phyloP scores from a whole-genome alignment of 2,888 invertebrate species.

The Artemia sinica region DNA sequence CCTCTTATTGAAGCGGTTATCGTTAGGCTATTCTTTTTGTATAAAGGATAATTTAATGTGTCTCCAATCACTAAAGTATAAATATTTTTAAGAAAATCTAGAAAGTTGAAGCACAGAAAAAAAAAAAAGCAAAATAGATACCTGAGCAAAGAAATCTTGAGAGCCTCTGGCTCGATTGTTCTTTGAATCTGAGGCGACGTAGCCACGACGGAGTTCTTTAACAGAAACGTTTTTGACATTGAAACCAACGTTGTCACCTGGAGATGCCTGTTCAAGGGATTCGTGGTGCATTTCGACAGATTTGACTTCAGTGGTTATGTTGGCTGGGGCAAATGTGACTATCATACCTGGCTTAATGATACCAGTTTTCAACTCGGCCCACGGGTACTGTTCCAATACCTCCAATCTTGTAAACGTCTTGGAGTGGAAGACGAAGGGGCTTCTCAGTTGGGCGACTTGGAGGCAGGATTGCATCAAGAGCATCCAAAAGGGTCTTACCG shows the following conservation, averaged over 20 bases:
- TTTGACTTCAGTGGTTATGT: constrained; percentile 96
- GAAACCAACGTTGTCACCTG: too few relatives aligned
- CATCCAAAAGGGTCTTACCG: too few relatives aligned
- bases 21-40: too few relatives aligned
- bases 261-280: too few relatives aligned
- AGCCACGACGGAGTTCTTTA: too few relatives aligned
- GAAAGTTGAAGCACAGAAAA: too few relatives aligned
- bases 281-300: constrained; percentile 99
- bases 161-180: constrained; percentile 86
- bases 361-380: constrained; percentile 95
- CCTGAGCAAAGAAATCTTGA: constrained; percentile 83
- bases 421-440: constrained; percentile 92
- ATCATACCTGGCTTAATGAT: constrained; percentile 94
- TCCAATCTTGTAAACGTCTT: constrained; percentile 99
- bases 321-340: constrained; percentile 93
- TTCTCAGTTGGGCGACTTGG: constrained; percentile 91
- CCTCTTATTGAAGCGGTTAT: too few relatives aligned
- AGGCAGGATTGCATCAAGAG: constrained; percentile 88
- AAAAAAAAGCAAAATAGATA: too few relatives aligned
- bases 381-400: constrained; percentile 99
- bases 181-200: constrained; percentile 96
- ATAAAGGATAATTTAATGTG: too few relatives aligned
- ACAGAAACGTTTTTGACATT: too few relatives aligned
- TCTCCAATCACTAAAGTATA: too few relatives aligned
- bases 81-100: too few relatives aligned